Conservation (phyloP, 2,888 invertebrate species). For the Melipona bicolor region DNA sequence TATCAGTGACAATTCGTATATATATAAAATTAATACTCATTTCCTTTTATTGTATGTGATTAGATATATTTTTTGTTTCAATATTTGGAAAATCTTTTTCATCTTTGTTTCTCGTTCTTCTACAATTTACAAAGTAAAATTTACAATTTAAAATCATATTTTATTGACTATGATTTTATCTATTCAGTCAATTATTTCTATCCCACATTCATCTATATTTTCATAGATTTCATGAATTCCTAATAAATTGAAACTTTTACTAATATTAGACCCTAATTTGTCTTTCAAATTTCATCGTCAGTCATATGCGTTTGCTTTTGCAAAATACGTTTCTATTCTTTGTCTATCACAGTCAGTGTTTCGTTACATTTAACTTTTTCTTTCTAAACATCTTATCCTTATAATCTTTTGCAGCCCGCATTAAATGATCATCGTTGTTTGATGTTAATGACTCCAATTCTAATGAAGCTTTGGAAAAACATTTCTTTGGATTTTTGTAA, state of each 20-base stretch:
- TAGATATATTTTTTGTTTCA: slow-evolving; percentile 20
- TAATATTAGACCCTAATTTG: background rate
- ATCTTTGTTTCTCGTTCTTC: slow-evolving; percentile 76
- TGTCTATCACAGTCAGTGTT: background rate
- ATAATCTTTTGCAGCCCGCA: background rate
- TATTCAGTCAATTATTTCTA: background rate
- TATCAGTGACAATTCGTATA: no score
- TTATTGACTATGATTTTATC: slow-evolving; percentile 31
- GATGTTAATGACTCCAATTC: background rate
- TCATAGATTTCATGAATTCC: background rate
- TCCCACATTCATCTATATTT: background rate
- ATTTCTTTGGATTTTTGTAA: background rate
- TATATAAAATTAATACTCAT: no score
- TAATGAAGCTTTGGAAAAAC: background rate
- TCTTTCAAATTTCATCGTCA: background rate
- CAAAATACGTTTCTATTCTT: slow-evolving; percentile 9
- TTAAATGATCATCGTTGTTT: background rate
- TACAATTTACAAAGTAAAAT: slow-evolving; percentile 32
- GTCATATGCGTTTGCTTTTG: background rate
- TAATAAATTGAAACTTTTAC: background rate
- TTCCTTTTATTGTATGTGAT: background rate
- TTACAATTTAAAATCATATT: no score
- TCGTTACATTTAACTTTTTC: background rate
- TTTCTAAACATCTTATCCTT: slow-evolving; percentile 9
- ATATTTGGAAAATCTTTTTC: slow-evolving; percentile 62